Evolutionary conservation across 2,888 invertebrate species (phyloP).

Genomic region (Eudemis profundana): DNA sequence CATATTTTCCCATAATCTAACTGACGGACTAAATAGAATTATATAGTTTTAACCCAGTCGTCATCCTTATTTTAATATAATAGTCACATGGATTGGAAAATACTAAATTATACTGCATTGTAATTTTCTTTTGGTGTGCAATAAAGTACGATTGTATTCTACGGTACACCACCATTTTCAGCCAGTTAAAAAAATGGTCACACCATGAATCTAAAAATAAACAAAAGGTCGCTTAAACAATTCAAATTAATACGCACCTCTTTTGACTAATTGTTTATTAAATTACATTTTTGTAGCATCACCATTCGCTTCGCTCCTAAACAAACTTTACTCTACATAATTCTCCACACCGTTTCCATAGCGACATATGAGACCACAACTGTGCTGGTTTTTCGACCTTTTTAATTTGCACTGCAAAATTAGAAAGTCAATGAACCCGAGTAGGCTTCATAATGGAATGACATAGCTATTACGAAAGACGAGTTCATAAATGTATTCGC

Average conservation of each 20-base stretch:
- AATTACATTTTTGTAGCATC: constrained; percentile 8
- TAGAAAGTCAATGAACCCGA: constrained; percentile 15
- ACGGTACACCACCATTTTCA: neutral
- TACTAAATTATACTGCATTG: too few species aligned
- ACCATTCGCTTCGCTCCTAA: neutral
- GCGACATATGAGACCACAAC: neutral
- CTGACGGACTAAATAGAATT: too few species aligned
- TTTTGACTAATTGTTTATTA: constrained; percentile 19
- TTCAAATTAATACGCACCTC: neutral
- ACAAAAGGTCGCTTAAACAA: neutral
- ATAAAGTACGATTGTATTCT: too few species aligned
- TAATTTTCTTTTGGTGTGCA: too few species aligned
- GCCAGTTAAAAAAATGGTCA: neutral
- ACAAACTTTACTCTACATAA: constrained; percentile 9
- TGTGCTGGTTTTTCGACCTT: neutral
- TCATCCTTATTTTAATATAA: too few species aligned
- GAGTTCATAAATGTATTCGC: constrained; percentile 8
- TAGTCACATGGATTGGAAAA: too few species aligned
- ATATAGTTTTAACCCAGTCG: too few species aligned
- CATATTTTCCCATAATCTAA: too few species aligned
- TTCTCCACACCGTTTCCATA: neutral
- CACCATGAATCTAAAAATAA: neutral
- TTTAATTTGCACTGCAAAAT: neutral
- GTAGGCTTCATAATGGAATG: constrained; percentile 29
- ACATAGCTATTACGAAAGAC: constrained; percentile 10